These are phyloP conservation scores for Corythornis vintsioides DNA, from an alignment of 2,113 vertebrate genomes.

Conservation along the genomic window DNA sequence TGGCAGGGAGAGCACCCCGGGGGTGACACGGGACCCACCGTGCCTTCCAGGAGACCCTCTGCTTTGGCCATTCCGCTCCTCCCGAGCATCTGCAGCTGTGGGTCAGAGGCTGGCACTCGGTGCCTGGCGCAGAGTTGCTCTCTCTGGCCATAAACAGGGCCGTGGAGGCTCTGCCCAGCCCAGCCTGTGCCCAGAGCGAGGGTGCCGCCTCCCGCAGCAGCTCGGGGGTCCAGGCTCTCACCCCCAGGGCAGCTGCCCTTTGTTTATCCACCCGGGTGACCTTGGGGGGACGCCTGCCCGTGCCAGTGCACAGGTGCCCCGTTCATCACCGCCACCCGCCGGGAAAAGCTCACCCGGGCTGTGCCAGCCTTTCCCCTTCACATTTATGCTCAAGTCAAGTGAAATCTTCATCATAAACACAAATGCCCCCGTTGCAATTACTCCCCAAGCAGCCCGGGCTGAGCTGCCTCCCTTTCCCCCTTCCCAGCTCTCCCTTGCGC, in stretches of 20 bases:
- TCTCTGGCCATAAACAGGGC: not conserved
- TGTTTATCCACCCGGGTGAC: not conserved
- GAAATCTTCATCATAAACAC: slow-evolving; percentile 18
- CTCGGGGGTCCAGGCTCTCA: accelerated
- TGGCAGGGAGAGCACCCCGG: not conserved
- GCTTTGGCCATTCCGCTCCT: accelerated
- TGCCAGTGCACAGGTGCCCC: not conserved
- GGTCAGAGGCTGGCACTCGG: not conserved
- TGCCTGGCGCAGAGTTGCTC: accelerated
- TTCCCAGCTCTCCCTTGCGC: not conserved
- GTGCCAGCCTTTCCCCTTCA: slow-evolving; percentile 14
- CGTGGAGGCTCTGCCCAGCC: not conserved
- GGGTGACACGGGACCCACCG: not conserved
- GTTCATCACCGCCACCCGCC: not conserved
- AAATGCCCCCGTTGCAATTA: not conserved
- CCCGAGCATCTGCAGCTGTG: not conserved
- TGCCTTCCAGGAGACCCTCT: not conserved
- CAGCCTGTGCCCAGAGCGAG: accelerated
- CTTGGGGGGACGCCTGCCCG: not conserved
- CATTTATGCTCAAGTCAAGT: slow-evolving; percentile 43
- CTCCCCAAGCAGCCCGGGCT: not conserved
- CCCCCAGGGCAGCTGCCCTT: not conserved
- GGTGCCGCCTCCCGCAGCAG: not conserved
- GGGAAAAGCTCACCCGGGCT: slow-evolving; percentile 56
- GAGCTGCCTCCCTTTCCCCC: not conserved